Evolutionary conservation across 2,888 invertebrate genomes (phyloP).

Genomic region (Athalia rosae): DNA sequence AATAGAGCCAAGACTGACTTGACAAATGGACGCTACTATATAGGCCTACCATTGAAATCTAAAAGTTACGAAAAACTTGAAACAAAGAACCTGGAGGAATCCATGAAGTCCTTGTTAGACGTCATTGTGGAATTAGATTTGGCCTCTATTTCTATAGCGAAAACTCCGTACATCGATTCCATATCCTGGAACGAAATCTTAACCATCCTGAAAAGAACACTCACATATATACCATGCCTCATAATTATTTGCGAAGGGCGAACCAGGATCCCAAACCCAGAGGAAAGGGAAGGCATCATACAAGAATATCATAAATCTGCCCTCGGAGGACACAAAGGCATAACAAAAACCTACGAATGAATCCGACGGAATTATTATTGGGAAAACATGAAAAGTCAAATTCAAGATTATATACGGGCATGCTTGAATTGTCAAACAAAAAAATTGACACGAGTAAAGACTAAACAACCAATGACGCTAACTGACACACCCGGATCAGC

Average conservation of each 20-base stretch:
- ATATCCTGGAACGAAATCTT: conserved; percentile 24
- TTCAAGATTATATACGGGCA: conserved; percentile 35
- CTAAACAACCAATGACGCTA: conserved; percentile 40
- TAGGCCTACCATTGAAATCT: neutral
- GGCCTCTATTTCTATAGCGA: conserved; percentile 23
- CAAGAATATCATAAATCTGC: neutral
- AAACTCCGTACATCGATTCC: conserved; percentile 21
- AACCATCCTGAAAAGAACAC: neutral
- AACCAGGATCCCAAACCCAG: conserved; percentile 7
- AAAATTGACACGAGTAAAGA: conserved; percentile 19
- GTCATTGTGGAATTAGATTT: neutral
- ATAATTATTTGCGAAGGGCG: conserved; percentile 42
- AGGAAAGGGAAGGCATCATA: conserved; percentile 17
- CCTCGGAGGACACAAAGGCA: conserved; percentile 47
- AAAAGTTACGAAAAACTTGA: neutral
- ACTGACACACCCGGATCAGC: conserved; percentile 36
- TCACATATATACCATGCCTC: neutral
- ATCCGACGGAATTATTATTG: conserved; percentile 36
- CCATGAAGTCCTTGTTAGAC: neutral
- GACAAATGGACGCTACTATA: neutral
- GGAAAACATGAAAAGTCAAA: conserved; percentile 18
- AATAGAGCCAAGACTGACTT: neutral
- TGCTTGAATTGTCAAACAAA: conserved; percentile 47
- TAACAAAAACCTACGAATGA: conserved; percentile 43
- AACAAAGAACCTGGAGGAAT: neutral